Base-by-base conservation (phyloP, 2,888 invertebrate species). In the Tenodera sinensis region DNA sequence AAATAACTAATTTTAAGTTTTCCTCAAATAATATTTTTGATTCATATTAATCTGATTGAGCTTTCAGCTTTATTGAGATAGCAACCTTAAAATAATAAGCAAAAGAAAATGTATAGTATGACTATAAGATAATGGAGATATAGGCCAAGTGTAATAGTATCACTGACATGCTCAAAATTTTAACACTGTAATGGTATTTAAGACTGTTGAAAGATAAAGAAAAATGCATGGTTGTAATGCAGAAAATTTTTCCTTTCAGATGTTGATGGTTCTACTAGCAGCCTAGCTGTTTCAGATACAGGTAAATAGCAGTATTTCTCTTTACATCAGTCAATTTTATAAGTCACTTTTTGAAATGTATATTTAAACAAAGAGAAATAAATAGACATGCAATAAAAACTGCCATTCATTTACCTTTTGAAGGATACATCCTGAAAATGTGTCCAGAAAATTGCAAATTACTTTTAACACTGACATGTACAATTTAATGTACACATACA, bases 221-320 rank as follows among this genome's bases (percentile, higher is more conserved):
- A 27, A n/a, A 88, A 88, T 28, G 83, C 42, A 83, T 88, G 27
- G 47, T 88, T 27, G 15, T 83, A 34, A 30, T 42, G 20, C 4
- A 20, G 25, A 25, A 71, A 47, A 84, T 90, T 88, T 89, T 88
- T 89, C 25, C 34, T 91, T 90, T 54, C 91, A 91, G 92, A 92
- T 91, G 91, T 92, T 84, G 92, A 92, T 89, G 93, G 92, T 47
- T 92, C 93, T 20, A 92, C 92, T 4, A 92, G 92, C 88, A 92
- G 92, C 89, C 91, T 93, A 83, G 92, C 92, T 8, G 92, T 91
- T 27, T 89, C 91, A 34, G 91, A 91, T 90, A 89, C 91, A 90
- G 91, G 91, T 91, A 91, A 90, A 90, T 90, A 89, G 90, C 86
- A 89, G 82, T 82, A 85, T 81, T 47, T 88, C 88, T 42, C 47